These are phyloP conservation scores for Anarsia innoxiella DNA, from an alignment of 2,888 invertebrate genomes.

Conservation along the genomic window DNA sequence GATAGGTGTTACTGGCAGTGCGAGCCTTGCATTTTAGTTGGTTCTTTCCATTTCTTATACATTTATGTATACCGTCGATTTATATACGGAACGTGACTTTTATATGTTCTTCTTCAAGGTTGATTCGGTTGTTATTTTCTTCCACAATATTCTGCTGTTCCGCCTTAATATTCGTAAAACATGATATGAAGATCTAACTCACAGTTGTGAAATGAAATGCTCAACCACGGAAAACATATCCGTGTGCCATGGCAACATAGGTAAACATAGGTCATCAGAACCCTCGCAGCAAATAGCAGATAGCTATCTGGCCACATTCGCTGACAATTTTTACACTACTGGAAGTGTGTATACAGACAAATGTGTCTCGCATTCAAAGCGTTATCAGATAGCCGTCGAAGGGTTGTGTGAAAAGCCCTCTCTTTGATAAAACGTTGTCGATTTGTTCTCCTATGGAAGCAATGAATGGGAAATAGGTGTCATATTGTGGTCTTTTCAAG, in stretches of 20 bases:
- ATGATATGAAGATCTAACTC: too few species aligned
- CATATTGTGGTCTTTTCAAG: constrained; percentile 45
- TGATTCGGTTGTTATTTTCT: too few species aligned
- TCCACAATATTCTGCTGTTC: too few species aligned
- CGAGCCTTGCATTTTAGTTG: constrained; percentile 34
- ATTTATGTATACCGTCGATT: too few species aligned
- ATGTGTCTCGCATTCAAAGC: constrained; percentile 62
- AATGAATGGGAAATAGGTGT: constrained; percentile 64
- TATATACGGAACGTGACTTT: too few species aligned
- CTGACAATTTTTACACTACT: constrained; percentile 72
- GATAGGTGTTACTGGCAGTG: constrained; percentile 51
- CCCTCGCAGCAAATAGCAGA: constrained; percentile 57
- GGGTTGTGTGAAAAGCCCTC: constrained; percentile 63
- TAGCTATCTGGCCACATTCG: constrained; percentile 65
- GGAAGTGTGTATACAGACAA: constrained; percentile 64
- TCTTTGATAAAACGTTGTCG: constrained; percentile 61
- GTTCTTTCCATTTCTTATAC: constrained; percentile 30
- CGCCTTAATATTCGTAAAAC: too few species aligned
- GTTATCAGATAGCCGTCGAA: constrained; percentile 67
- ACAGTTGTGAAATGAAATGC: too few species aligned
- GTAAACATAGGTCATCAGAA: constrained; percentile 30
- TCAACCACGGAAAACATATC: too few species aligned
- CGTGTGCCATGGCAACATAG: constrained; percentile 10
- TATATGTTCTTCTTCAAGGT: constrained; percentile 16
- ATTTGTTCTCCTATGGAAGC: constrained; percentile 61